These are phyloP conservation scores for Actenoides lindsayi DNA, from an alignment of 2,113 vertebrate genomes.

Conservation along the genomic window DNA sequence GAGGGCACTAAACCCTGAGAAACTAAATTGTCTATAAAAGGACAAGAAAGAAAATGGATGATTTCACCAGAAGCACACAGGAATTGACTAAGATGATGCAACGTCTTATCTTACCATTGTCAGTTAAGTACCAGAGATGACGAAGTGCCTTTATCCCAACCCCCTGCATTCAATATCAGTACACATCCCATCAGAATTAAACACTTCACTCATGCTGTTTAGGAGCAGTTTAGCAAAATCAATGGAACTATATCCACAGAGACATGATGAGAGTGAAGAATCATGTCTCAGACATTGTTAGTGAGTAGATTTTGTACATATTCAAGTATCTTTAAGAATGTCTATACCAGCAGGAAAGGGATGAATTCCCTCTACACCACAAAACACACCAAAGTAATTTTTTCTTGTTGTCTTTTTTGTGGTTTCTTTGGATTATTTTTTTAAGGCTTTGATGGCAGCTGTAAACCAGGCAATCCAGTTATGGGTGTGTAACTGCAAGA, in stretches of 20 bases:
- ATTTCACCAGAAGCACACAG: neutral
- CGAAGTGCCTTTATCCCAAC: neutral
- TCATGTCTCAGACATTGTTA: neutral
- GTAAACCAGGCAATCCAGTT: neutral
- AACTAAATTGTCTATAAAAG: neutral
- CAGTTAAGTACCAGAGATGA: neutral
- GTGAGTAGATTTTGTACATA: neutral
- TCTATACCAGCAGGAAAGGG: neutral
- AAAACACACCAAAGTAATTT: neutral
- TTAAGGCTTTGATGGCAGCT: neutral
- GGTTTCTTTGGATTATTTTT: neutral
- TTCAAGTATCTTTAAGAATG: neutral
- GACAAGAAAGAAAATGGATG: neutral
- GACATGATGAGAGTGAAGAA: neutral
- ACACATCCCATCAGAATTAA: neutral
- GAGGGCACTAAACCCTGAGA: conserved; percentile 17
- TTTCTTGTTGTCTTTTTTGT: neutral
- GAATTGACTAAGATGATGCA: neutral
- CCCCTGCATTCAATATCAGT: neutral
- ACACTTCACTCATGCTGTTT: neutral
- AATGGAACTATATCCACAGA: neutral
- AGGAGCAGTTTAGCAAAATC: neutral
- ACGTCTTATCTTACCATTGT: neutral
- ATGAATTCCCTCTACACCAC: neutral
- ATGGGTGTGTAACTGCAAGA: neutral